Base-by-base conservation (phyloP, 2,113 vertebrate genomes). In the Hippoglossus stenolepis region DNA sequence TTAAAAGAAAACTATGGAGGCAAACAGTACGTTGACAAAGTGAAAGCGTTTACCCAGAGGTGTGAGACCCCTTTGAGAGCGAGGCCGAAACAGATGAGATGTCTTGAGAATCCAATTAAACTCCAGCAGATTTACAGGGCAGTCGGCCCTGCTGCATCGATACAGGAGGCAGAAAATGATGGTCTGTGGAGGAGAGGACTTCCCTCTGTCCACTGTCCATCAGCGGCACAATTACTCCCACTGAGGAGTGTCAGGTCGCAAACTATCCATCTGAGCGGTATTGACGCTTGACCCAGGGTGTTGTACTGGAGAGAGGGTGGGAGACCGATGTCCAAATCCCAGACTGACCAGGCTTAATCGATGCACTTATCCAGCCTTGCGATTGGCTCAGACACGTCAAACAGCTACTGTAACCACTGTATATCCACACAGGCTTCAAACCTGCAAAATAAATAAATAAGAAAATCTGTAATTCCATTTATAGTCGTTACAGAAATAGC, bases 191-290 rank as follows among this genome's bases (percentile, higher is more conserved):
- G 70, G 76, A 77, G 75, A 77, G 40, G 67, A 85, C 65, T 85
- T 74, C 61, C 73, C 73, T 77, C 35, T 70, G 62, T 87, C 72
- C 71, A 78, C 31, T 31, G 31, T 31, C 31, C 79, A 85, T 87
- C 78, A 82, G 51, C 66, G 72, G 62, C 47, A 80, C 83, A 80
- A 80, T 91, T 89, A 82, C 87, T 88, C 86, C 82, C 79, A 54
- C 49, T 73, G 71, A 88, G 79, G 35, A 67, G 69, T 80, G 38
- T 66, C 75, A 76, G 74, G 74, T 75, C 53, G 13, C 51, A 74
- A 74, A 87, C 77, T 72, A 85, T 91, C 83, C 58, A 83, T 85
- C 81, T 78, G 62, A 82, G 66, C 61, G 45, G 71, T 76, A 85
- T 73, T 62, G 89, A 90, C 40, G 60, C 83, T 13, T 23, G 69